Conservation (phyloP, 1,140 invertebrate genomes). For the Euwallacea similis region DNA sequence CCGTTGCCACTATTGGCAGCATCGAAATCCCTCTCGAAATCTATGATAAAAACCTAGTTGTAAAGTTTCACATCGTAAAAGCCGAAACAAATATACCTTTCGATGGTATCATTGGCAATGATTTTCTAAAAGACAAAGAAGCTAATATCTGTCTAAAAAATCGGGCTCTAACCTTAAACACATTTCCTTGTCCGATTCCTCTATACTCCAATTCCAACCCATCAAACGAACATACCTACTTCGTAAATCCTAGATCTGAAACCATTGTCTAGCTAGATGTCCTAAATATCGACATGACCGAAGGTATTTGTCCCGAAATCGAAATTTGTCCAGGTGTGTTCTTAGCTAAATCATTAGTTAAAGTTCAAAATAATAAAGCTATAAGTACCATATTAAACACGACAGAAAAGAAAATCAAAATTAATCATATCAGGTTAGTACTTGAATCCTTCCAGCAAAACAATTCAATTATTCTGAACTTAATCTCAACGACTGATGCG, state of each 20-base stretch:
- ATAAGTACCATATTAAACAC: conserved; percentile 40
- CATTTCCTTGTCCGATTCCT: conserved; percentile 7
- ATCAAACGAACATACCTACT: conserved; percentile 1
- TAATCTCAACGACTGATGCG: neutral
- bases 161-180: conserved; percentile 3
- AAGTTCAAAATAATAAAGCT: conserved; percentile 28
- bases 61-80: conserved; percentile 36
- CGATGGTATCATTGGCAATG: conserved; percentile 38
- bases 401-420: neutral
- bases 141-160: conserved; percentile 22
- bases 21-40: neutral
- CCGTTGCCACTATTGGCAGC: conserved; percentile 18
- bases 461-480: conserved; percentile 8
- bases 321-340: conserved; percentile 30
- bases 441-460: conserved; percentile 29
- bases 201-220: conserved; percentile 5
- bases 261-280: conserved; percentile 29
- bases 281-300: conserved; percentile 29
- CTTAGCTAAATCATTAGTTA: conserved; percentile 29
- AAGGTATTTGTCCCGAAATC: conserved; percentile 32
- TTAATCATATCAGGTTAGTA: conserved; percentile 7
- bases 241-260: conserved; percentile 22
- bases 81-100: conserved; percentile 28
- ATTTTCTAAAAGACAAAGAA: conserved; percentile 25
- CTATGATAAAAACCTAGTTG: conserved; percentile 10